Percentiles rank a stretch among this genome's conserved stretches.
Evolutionary conservation across 2,888 invertebrate species (phyloP).

Genomic region (Amphipoea lucens): DNA sequence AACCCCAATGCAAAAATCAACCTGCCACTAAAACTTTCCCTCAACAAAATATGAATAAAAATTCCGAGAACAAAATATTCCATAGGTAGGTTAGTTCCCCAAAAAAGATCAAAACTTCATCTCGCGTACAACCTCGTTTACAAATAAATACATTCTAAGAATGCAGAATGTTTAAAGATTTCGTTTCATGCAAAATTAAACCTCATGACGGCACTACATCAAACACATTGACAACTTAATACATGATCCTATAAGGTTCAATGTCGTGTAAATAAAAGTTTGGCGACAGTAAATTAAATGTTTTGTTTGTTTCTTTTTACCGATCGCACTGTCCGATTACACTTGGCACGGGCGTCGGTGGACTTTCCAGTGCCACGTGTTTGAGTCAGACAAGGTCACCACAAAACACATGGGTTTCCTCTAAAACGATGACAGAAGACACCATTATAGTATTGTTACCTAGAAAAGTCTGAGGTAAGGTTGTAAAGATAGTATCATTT

Average conservation of each 20-base stretch:
- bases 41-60: neutral
- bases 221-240: neutral
- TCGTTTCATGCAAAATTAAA: constrained; percentile 51
- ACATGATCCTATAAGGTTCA: fast-evolving
- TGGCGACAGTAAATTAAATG: constrained; percentile 3
- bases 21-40: neutral
- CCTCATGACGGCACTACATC: constrained; percentile 1
- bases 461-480: constrained; percentile 19
- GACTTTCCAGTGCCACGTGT: constrained; percentile 62
- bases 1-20: neutral
- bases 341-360: constrained; percentile 58
- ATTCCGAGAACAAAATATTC: constrained; percentile 46
- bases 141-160: constrained; percentile 63
- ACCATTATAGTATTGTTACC: constrained; percentile 46
- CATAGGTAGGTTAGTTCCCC: neutral
- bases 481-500: constrained; percentile 43
- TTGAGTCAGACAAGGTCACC: constrained; percentile 55
- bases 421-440: constrained; percentile 51
- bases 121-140: constrained; percentile 46
- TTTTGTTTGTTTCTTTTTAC: constrained; percentile 54
- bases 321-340: constrained; percentile 52
- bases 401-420: constrained; percentile 52
- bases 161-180: constrained; percentile 45
- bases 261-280: constrained; percentile 31
- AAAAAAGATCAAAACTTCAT: constrained; percentile 26